Percentiles rank a stretch among this genome's conserved stretches.
These are phyloP conservation scores for Okamejei kenojei DNA, from an alignment of 2,797 vertebrate species.

Conservation along the genomic window DNA sequence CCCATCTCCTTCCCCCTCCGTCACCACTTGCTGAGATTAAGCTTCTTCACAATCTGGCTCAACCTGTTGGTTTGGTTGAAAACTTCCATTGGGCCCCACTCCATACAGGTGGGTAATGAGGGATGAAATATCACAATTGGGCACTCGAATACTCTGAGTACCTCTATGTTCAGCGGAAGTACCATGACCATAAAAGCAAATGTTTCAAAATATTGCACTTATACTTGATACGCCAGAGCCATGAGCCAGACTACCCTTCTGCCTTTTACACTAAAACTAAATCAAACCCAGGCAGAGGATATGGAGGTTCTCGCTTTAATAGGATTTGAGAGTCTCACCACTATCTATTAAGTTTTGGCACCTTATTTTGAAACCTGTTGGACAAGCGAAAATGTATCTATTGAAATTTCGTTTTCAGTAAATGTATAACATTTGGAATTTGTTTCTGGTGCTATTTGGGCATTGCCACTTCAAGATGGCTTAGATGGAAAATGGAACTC, in stretches of 20 bases:
- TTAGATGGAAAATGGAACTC: background rate
- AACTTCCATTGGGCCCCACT: background rate
- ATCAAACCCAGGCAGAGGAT: background rate
- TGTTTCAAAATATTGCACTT: background rate
- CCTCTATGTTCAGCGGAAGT: background rate
- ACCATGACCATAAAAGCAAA: background rate
- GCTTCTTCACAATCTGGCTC: background rate
- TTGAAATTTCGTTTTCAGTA: background rate
- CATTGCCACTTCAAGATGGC: background rate
- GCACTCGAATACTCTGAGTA: background rate
- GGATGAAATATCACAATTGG: background rate
- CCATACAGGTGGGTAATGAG: background rate
- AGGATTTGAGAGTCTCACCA: background rate
- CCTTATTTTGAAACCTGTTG: background rate
- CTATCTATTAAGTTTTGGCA: background rate
- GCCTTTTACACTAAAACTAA: background rate
- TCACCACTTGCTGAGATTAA: background rate
- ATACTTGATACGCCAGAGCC: background rate
- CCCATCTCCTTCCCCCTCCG: no score
- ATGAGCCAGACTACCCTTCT: background rate
- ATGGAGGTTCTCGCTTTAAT: background rate
- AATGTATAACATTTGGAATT: background rate
- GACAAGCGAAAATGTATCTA: background rate
- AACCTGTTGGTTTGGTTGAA: background rate
- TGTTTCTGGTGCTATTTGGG: background rate